Evolutionary conservation across 2,113 vertebrate genomes (phyloP).

Genomic region (Cyprinodon variegatus): DNA sequence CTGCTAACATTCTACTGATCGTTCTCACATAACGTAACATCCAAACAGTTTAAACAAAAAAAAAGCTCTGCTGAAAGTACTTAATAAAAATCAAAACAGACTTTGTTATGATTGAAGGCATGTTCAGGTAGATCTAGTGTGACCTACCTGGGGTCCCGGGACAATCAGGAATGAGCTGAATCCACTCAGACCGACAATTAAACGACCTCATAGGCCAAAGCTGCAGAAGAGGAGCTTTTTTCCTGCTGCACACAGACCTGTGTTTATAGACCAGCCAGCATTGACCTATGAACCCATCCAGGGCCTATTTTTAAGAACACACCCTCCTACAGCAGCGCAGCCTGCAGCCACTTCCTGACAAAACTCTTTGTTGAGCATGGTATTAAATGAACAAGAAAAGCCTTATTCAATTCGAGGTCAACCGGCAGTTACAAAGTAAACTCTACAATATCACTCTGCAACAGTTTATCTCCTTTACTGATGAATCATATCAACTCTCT

Average conservation of each 20-base stretch:
- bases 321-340: conserved; percentile 46
- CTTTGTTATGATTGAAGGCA: background rate
- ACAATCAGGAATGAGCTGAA: conserved; percentile 41
- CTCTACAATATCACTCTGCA: background rate
- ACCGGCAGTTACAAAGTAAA: conserved; percentile 5
- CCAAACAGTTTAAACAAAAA: background rate
- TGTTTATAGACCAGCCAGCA: conserved; percentile 77
- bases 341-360: conserved; percentile 59
- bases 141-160: conserved; percentile 60
- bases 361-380: conserved; percentile 59
- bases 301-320: conserved; percentile 62
- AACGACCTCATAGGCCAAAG: conserved; percentile 22
- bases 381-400: conserved; percentile 29
- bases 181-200: conserved; percentile 20
- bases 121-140: background rate
- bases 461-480: background rate
- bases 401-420: background rate
- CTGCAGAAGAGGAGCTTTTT: conserved; percentile 45
- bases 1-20: background rate
- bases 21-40: background rate
- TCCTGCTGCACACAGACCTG: conserved; percentile 40
- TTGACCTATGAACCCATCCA: conserved; percentile 80
- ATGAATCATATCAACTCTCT: background rate
- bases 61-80: background rate
- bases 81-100: background rate